Base-by-base conservation (phyloP, 2,113 vertebrate genomes). In the Aleadryas rufinucha region DNA sequence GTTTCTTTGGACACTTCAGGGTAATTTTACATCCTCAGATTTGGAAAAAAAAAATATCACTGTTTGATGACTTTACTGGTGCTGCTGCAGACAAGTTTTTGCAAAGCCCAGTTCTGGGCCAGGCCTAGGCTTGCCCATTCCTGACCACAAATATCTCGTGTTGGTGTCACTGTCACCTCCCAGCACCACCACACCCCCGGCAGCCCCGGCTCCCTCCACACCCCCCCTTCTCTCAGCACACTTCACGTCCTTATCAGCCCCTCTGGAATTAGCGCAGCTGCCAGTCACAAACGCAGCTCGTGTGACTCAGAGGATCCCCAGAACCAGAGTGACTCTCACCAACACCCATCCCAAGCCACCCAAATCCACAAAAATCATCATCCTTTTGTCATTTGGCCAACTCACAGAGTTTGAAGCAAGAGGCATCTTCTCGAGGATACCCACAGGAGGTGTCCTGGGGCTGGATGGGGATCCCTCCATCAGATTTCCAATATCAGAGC, bases 1-100 rank as follows among this genome's bases (percentile, higher is more conserved):
- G 3, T 44, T 57, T 56, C 52, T 57, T 54, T 31, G 35, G n/a
- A 44, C 13, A 28, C 19, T 0, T 17, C 0, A 0, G 37, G 42
- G 52, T 20, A 23, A 49, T 35, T 78, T 42, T 28, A 45, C 17
- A 65, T 30, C 9, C 35, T 52, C 41, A 52, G n/a, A 30, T 52
- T 11, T 47, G 20, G 22, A 17, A 27, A 17, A 49, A n/a, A n/a
- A n/a, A n/a, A n/a, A n/a, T n/a, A 13, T 7, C 47, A 21, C 60
- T 71, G 41, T 33, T 79, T 60, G 31, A 11, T 60, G 42, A 31
- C 26, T 84, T 74, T 7, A 15, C 1, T 16, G 37, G 26, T 75
- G 57, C 13, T 47, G 42, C 53, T 39, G 63, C 66, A 35, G n/a
- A 63, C 13, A 50, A 60, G 64, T 14, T 45, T 56, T 49, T n/a